Evolutionary conservation across 2,113 vertebrate species (phyloP), one percentile per base, ranked within the genome.

Genomic region (Sigmodon hispidus): DNA sequence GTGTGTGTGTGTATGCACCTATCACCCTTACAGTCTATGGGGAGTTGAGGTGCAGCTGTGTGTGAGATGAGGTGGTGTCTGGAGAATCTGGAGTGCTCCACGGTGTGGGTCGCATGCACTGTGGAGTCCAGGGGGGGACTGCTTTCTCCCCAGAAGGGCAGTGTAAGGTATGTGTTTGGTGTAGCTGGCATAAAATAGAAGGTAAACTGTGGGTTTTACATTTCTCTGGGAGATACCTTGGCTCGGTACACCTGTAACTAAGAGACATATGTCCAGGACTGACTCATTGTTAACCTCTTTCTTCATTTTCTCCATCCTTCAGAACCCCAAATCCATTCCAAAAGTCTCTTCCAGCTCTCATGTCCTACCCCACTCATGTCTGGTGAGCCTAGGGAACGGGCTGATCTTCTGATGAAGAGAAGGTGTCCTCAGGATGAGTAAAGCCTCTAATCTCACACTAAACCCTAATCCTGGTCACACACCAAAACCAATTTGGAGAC

Each of bases 231-330:
- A 43, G 52, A 88, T 3, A 34, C 29, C 86, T 73, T 57, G 21
- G 76, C n/a, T 45, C 80, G 21, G 0, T 0, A 10, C 26, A 15
- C 5, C 0, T 40, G 26, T 12, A 29, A 31, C 22, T 63, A 34
- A 92, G 15, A n/a, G 50, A 13, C 0, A 0, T 21, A 31, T n/a
- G 45, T 57, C 59, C 86, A 43, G 65, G 21, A 40, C 45, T 65
- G 52, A 45, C 4, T 26, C 24, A 26, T 48, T 45, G 45, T 36
- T 72, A 84, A 45, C 43, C 50, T 73, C 70, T 45, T 61, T 24
- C 50, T 5, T 73, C 52, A 45, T 83, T 8, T 48, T 84, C 5
- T 24, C 43, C n/a, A 90, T 88, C 73, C 73, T 55, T 86, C 43
- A 48, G 67, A 67, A 79, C 55, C 81, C 63, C 29, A 86, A 65